Percentiles rank a stretch among this genome's conserved stretches.
phyloP scores from a whole-genome alignment of 2,888 invertebrate species.

The Willowsia nigromaculata region DNA sequence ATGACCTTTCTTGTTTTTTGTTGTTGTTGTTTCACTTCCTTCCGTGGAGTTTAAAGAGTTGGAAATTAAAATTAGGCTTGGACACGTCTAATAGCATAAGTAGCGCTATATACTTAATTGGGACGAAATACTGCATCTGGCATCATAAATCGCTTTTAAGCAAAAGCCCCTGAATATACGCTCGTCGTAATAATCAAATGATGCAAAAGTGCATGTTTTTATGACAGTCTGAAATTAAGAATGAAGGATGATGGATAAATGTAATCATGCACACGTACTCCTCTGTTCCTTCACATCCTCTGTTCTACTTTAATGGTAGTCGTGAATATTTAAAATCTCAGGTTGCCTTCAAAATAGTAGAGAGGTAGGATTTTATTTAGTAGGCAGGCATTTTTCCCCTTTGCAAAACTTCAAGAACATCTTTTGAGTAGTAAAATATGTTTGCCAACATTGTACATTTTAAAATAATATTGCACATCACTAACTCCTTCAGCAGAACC shows the following conservation, averaged over 20 bases:
- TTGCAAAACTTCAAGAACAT: background rate
- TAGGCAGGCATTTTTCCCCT: too few relatives aligned
- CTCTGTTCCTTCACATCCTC: background rate
- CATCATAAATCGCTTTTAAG: too few relatives aligned
- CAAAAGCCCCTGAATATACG: too few relatives aligned
- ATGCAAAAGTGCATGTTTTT: background rate
- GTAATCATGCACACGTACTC: background rate
- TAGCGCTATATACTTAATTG: too few relatives aligned
- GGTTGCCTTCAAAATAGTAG: background rate
- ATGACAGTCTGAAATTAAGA: too few relatives aligned
- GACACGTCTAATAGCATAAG: background rate
- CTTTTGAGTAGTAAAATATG: background rate
- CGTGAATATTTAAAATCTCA: background rate
- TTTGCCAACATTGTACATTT: background rate
- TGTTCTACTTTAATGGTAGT: background rate
- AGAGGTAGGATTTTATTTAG: too few relatives aligned
- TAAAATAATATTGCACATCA: too few relatives aligned
- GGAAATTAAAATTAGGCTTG: background rate
- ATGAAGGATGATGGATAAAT: background rate
- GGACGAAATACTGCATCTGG: too few relatives aligned
- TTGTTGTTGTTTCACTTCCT: constrained; percentile 20
- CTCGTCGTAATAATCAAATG: too few relatives aligned
- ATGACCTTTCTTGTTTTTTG: constrained; percentile 51
- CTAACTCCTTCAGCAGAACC: background rate
- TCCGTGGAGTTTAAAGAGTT: constrained; percentile 13